Evolutionary conservation across 2,888 invertebrate species (phyloP).

Genomic region (Neoscelio sp.): DNA sequence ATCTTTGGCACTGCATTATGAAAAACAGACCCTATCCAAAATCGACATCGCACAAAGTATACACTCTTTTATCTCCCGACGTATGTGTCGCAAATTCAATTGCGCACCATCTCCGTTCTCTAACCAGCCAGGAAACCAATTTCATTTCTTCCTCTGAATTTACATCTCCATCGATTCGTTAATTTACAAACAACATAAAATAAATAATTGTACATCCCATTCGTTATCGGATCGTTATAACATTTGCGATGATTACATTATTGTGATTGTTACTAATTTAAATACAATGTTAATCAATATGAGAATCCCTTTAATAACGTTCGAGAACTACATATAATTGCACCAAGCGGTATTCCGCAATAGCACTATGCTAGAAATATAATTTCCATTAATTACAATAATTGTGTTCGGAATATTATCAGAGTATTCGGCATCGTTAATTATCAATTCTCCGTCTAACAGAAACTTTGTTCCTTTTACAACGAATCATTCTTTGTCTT

Average conservation of each 20-base stretch:
- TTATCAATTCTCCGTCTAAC: conserved; percentile 37
- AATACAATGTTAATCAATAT: conserved; percentile 22
- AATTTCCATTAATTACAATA: conserved; percentile 43
- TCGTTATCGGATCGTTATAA: neutral
- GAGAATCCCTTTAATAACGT: conserved; percentile 30
- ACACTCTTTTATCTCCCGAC: conserved; percentile 9
- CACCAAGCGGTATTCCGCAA: neutral
- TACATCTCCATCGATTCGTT: too few species aligned
- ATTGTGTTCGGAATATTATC: conserved; percentile 7
- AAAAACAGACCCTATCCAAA: conserved; percentile 52
- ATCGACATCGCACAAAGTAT: conserved; percentile 21
- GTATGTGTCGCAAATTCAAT: neutral
- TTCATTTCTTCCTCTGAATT: neutral
- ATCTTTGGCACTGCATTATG: conserved; percentile 39
- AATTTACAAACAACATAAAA: too few species aligned
- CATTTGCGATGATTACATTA: neutral
- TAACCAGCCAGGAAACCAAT: too few species aligned
- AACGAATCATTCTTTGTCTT: too few species aligned
- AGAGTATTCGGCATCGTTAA: conserved; percentile 15
- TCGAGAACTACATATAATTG: conserved; percentile 19
- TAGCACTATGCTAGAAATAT: conserved; percentile 1
- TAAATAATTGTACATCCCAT: too few species aligned
- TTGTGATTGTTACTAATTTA: neutral
- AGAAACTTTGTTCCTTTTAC: too few species aligned
- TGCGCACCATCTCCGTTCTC: too few species aligned